Conservation (phyloP, 23 tunicate species). For the Ciona savignyi region DNA sequence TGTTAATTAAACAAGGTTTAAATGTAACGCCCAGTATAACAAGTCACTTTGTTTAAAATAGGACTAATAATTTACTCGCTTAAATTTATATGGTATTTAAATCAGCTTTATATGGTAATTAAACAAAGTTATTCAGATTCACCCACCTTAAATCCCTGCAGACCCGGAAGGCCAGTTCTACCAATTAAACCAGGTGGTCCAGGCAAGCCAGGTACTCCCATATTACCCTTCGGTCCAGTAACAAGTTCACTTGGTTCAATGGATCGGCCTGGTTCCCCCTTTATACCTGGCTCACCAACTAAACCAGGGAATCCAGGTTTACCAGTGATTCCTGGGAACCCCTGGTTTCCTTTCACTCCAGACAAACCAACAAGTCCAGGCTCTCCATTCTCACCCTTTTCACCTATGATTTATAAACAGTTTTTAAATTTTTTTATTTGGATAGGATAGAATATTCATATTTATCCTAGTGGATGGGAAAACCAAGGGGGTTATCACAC, state of each 20-base stretch:
- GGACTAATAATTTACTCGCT: too few species aligned
- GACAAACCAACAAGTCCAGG: not conserved
- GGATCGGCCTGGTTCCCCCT: not conserved
- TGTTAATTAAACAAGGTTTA: too few species aligned
- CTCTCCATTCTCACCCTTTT: not conserved
- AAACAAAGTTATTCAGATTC: too few species aligned
- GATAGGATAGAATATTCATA: too few species aligned
- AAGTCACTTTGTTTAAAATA: too few species aligned
- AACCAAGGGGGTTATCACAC: too few species aligned
- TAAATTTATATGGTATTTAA: too few species aligned
- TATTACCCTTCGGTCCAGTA: conserved; percentile 29
- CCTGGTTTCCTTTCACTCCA: not conserved
- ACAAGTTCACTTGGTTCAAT: not conserved
- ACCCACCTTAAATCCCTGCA: conserved; percentile 43
- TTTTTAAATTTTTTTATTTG: too few species aligned
- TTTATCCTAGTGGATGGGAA: too few species aligned
- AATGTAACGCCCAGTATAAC: too few species aligned
- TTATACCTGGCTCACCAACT: conserved; percentile 15
- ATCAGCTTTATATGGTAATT: too few species aligned
- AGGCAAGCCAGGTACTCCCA: conserved; percentile 31
- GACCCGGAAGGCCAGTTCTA: conserved; percentile 52
- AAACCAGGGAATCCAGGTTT: conserved; percentile 24
- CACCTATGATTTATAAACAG: too few species aligned
- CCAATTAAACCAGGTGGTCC: conserved; percentile 55
- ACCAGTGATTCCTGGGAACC: conserved; percentile 18